Percentiles rank a stretch among this genome's conserved stretches.
phyloP scores from a whole-genome alignment of 2,888 invertebrate species.

The Chymomyza amoena region DNA sequence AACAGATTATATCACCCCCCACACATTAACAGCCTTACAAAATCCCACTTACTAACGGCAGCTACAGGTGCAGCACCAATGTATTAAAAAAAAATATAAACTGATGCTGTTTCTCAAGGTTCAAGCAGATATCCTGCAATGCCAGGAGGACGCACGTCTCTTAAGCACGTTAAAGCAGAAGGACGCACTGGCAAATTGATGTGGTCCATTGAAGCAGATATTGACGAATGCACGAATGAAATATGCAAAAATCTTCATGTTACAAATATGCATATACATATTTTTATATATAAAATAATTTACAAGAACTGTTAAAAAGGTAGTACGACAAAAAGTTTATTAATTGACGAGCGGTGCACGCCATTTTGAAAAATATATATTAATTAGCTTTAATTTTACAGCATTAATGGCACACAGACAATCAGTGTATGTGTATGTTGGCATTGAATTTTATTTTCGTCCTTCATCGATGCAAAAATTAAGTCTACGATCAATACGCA shows the following conservation, averaged over 20 bases:
- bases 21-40: conserved; percentile 13
- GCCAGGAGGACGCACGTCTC: conserved; percentile 48
- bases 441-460: neutral
- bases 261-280: too few relatives aligned
- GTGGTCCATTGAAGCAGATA: conserved; percentile 8
- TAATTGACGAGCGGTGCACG: too few relatives aligned
- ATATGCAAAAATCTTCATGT: too few relatives aligned
- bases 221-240: neutral
- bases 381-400: neutral
- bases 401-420: neutral
- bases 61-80: conserved; percentile 24
- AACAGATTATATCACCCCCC: conserved; percentile 25
- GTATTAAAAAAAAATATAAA: conserved; percentile 2
- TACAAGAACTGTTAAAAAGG: too few relatives aligned
- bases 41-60: conserved; percentile 22
- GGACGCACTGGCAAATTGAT: conserved; percentile 54
- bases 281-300: too few relatives aligned
- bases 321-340: too few relatives aligned
- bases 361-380: neutral
- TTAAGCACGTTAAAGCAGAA: conserved; percentile 41
- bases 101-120: conserved; percentile 33
- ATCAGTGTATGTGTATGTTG: neutral
- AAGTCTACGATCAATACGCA: too few relatives aligned
- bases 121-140: conserved; percentile 10
- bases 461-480: neutral